A percentile compares a stretch with the other conserved stretches of the same genome.
phyloP scores from a whole-genome alignment of 2,113 vertebrate species.

The Ovibos moschatus region DNA sequence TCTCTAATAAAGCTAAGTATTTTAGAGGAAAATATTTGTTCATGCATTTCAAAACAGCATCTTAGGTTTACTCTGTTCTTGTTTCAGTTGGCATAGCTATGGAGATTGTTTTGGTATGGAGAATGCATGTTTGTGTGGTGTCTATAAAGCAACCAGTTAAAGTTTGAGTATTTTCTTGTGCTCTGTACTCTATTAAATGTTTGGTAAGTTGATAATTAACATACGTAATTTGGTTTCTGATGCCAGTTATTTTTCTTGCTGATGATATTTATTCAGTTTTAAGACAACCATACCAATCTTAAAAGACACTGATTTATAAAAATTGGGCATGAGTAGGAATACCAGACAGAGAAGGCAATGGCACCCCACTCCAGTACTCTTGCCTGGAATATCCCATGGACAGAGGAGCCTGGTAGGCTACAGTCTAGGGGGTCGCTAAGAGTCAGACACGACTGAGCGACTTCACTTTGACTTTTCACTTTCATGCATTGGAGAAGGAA shows the following conservation, averaged over 20 bases:
- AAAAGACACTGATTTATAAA: constrained; percentile 3
- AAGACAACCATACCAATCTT: constrained; percentile 14
- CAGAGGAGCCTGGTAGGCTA: too few species aligned
- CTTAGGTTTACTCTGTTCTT: constrained; percentile 49
- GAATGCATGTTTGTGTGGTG: constrained; percentile 13
- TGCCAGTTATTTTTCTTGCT: constrained; percentile 34
- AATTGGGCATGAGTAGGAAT: neutral
- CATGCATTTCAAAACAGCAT: constrained; percentile 72
- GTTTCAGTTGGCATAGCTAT: constrained; percentile 12
- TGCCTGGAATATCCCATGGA: too few species aligned
- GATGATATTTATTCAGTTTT: constrained; percentile 35
- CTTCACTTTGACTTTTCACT: too few species aligned
- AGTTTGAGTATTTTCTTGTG: constrained; percentile 11
- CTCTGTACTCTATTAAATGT: constrained; percentile 5
- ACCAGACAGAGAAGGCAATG: neutral
- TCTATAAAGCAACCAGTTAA: constrained; percentile 34
- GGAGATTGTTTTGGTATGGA: constrained; percentile 34
- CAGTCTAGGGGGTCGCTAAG: too few species aligned
- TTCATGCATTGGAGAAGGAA: too few species aligned
- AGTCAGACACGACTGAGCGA: too few species aligned
- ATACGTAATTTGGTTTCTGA: constrained; percentile 50
- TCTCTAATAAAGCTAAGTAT: constrained; percentile 84
- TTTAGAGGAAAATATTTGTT: constrained; percentile 82
- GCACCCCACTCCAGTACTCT: too few species aligned
- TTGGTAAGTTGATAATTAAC: constrained; percentile 26